A percentile compares a stretch with the other conserved stretches of the same genome.
Conservation (phyloP, 2,888 invertebrate species). For the Hemistola chrysoprasaria region DNA sequence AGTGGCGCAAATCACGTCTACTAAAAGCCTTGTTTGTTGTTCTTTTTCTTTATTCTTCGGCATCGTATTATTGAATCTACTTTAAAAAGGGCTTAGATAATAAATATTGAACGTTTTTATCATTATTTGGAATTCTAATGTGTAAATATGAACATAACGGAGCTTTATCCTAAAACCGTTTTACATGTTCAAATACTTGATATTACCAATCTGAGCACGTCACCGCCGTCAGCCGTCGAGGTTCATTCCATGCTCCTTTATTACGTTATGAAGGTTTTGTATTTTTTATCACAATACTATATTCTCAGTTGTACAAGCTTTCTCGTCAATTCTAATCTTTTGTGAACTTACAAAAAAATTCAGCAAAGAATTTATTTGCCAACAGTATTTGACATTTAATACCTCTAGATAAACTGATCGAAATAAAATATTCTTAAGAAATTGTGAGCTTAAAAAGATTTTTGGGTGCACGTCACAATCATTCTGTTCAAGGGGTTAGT, state of each 20-base stretch:
- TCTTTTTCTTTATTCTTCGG: background rate
- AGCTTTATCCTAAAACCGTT: constrained; percentile 34
- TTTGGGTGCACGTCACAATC: constrained; percentile 70
- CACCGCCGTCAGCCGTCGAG: constrained; percentile 50
- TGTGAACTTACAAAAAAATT: constrained; percentile 19
- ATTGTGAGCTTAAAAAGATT: constrained; percentile 50
- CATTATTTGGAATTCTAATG: too few species aligned
- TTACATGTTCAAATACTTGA: constrained; percentile 42
- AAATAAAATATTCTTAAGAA: constrained; percentile 35
- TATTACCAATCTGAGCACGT: constrained; percentile 55
- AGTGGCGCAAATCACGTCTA: background rate
- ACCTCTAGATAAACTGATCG: constrained; percentile 24
- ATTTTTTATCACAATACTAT: constrained; percentile 33
- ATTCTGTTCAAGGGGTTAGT: constrained; percentile 70
- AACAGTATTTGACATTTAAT: constrained; percentile 21
- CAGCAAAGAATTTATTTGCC: constrained; percentile 17
- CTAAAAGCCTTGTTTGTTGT: background rate
- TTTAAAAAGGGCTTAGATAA: too few species aligned
- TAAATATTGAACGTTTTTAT: too few species aligned
- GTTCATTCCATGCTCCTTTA: constrained; percentile 58
- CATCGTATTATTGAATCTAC: too few species aligned
- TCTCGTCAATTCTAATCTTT: constrained; percentile 16
- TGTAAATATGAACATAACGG: constrained; percentile 1
- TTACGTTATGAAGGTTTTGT: constrained; percentile 51
- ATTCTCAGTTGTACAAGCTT: constrained; percentile 21